Conservation (phyloP, 2,113 vertebrate species). For the Barbus barbus region DNA sequence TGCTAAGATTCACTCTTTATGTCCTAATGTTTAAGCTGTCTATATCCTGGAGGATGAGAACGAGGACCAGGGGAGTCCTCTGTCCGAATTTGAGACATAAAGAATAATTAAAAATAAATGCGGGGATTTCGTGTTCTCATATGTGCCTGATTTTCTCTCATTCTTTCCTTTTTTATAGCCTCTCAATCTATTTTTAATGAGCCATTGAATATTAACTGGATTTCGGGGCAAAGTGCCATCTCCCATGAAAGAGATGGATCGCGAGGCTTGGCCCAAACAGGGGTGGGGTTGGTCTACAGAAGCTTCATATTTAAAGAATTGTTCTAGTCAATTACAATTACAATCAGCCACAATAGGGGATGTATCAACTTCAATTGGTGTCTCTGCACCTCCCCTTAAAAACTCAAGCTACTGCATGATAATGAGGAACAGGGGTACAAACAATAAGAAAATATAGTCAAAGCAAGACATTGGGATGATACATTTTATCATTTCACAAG, state of each 20-base stretch:
- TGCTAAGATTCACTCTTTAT: conserved; percentile 68
- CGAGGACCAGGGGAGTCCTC: conserved; percentile 64
- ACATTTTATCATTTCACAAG: neutral
- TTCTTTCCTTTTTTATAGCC: conserved; percentile 69
- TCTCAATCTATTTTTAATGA: conserved; percentile 79
- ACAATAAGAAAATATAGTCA: neutral
- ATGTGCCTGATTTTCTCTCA: conserved; percentile 64
- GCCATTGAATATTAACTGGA: conserved; percentile 79
- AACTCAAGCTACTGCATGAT: conserved; percentile 55
- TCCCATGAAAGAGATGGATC: conserved; percentile 71
- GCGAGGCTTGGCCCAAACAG: conserved; percentile 58
- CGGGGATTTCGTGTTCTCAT: conserved; percentile 65
- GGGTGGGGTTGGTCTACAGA: conserved; percentile 66
- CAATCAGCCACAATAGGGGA: conserved; percentile 73
- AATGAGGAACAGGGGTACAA: conserved; percentile 46
- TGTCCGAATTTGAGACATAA: conserved; percentile 63
- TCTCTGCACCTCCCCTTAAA: conserved; percentile 57
- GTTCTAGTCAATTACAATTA: conserved; percentile 78
- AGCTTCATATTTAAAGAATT: conserved; percentile 71
- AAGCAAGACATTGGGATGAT: neutral
- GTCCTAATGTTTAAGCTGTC: conserved; percentile 34
- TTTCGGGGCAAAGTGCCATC: conserved; percentile 72
- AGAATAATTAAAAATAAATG: conserved; percentile 72
- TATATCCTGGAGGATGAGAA: conserved; percentile 37
- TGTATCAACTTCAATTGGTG: conserved; percentile 60